These are phyloP conservation scores for Mesochorus sp. DNA, from an alignment of 2,888 invertebrate genomes.

Conservation along the genomic window DNA sequence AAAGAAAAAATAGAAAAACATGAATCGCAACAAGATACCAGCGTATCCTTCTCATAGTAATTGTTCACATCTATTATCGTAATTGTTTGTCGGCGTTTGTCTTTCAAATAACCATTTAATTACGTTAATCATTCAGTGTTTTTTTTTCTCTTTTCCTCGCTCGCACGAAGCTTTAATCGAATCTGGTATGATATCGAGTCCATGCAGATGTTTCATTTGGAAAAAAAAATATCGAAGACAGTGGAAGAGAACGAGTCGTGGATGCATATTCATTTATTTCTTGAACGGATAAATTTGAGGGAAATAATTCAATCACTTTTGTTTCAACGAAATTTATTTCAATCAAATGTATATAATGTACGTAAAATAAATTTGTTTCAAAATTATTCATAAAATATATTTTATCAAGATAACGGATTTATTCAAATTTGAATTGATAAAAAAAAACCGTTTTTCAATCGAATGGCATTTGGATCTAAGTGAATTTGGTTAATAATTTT, in stretches of 20 bases:
- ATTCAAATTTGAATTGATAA: no score
- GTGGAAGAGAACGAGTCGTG: background rate
- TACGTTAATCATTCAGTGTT: background rate
- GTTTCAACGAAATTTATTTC: background rate
- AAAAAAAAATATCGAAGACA: background rate
- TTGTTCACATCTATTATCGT: background rate
- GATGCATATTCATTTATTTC: background rate
- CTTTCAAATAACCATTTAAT: background rate
- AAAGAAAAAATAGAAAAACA: constrained; percentile 3
- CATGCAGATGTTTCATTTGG: constrained; percentile 19
- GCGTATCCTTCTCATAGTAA: background rate
- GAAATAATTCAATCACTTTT: no score
- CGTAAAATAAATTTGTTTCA: background rate
- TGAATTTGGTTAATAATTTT: no score
- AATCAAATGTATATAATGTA: background rate
- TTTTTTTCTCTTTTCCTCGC: constrained; percentile 2
- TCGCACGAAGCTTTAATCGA: background rate
- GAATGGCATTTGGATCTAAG: no score
- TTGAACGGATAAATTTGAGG: background rate
- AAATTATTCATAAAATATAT: no score
- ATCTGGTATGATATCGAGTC: background rate
- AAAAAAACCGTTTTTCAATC: no score
- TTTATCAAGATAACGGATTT: no score
- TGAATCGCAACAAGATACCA: constrained; percentile 13
- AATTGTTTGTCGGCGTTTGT: background rate